These are phyloP conservation scores for Athene cunicularia DNA, from an alignment of 2,113 vertebrate genomes.

Conservation along the genomic window DNA sequence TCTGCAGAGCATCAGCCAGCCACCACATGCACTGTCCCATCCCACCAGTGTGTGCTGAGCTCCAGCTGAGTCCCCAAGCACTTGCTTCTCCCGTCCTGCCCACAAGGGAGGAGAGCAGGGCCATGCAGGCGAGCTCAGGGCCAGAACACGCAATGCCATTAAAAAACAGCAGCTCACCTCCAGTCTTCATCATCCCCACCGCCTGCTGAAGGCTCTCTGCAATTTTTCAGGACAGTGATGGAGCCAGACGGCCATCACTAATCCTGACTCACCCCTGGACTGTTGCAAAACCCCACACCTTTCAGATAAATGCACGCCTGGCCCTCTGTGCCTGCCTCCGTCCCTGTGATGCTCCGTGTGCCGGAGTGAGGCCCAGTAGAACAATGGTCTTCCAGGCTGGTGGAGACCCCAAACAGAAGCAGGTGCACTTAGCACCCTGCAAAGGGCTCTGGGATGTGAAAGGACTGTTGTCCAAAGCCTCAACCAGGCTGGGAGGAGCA, in stretches of 20 bases:
- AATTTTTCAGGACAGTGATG: background rate
- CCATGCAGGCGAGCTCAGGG: background rate
- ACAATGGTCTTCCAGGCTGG: background rate
- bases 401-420: background rate
- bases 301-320: background rate
- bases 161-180: background rate
- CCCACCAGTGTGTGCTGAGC: background rate
- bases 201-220: background rate
- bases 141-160: background rate
- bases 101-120: fast-evolving
- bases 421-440: background rate
- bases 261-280: background rate
- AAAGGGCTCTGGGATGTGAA: fast-evolving
- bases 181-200: background rate
- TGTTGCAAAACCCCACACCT: background rate
- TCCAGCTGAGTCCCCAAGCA: background rate
- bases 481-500: fast-evolving
- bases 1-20: background rate
- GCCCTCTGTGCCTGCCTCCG: background rate
- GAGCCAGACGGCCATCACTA: background rate
- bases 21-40: fast-evolving
- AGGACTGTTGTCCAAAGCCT: background rate
- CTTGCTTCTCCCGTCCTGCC: background rate
- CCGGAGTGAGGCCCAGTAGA: background rate
- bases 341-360: background rate